These are phyloP conservation scores for Heliconius erato DNA, from an alignment of 2,888 invertebrate species.

Conservation along the genomic window DNA sequence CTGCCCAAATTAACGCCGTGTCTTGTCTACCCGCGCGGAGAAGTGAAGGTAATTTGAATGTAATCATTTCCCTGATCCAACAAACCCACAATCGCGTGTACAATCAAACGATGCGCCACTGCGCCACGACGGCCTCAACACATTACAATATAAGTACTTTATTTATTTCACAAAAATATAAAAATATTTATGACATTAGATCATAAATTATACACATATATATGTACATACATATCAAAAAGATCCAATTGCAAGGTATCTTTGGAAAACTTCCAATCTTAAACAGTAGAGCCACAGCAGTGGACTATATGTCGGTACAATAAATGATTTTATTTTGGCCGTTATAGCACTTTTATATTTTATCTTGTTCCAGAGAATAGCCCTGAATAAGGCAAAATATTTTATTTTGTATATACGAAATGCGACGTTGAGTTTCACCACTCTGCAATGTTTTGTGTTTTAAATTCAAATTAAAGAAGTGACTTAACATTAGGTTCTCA, in stretches of 20 bases:
- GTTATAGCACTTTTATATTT: neutral
- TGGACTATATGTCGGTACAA: neutral
- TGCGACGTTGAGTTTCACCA: no score
- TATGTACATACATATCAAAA: slow-evolving; percentile 16
- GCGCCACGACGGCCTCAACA: neutral
- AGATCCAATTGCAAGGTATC: slow-evolving; percentile 21
- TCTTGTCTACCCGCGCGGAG: neutral
- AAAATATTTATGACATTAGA: neutral
- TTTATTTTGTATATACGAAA: no score
- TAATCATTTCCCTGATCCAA: neutral
- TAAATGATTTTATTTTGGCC: slow-evolving; percentile 2
- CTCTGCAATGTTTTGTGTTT: no score
- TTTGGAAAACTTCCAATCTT: slow-evolving; percentile 38
- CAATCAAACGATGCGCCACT: neutral
- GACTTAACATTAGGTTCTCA: no score
- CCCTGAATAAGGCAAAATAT: no score
- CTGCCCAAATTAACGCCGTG: neutral
- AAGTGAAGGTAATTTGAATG: neutral
- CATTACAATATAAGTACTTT: neutral
- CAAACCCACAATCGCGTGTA: neutral
- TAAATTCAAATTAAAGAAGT: no score
- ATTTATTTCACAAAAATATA: neutral
- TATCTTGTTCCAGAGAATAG: neutral
- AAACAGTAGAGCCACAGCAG: neutral
- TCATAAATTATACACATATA: slow-evolving; percentile 1